Conservation (phyloP, 1,140 invertebrate species). For the Pseudachorutes palmiensis region DNA sequence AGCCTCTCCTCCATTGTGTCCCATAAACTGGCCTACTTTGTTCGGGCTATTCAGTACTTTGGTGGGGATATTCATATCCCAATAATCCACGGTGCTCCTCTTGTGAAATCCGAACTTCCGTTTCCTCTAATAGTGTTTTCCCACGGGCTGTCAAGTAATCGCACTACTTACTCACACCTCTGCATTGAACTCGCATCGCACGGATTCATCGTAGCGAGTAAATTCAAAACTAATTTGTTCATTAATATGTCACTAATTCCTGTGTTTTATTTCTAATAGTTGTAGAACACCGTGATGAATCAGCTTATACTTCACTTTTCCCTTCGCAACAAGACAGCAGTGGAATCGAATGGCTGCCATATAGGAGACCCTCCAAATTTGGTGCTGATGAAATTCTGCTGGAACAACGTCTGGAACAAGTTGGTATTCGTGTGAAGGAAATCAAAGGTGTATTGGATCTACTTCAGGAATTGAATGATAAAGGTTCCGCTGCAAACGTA, state of each 20-base stretch:
- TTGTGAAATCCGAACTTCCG: conserved; percentile 39
- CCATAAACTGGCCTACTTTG: neutral
- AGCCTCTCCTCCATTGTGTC: neutral
- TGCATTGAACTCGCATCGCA: conserved; percentile 56
- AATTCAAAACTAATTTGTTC: conserved; percentile 49
- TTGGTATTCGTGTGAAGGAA: neutral
- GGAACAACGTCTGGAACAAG: neutral
- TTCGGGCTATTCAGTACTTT: neutral
- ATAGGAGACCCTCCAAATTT: neutral
- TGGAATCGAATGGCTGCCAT: neutral
- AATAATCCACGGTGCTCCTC: neutral
- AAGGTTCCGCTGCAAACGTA: neutral
- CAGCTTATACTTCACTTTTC: neutral
- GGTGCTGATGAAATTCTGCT: neutral
- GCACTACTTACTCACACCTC: conserved; percentile 54
- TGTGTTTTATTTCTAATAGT: conserved; percentile 42
- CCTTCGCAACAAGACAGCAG: neutral
- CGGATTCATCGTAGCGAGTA: conserved; percentile 56
- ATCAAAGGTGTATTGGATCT: neutral
- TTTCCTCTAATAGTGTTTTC: conserved; percentile 58
- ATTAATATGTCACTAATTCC: conserved; percentile 1
- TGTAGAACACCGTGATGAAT: conserved; percentile 48
- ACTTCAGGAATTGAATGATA: neutral
- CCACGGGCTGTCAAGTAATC: conserved; percentile 56
- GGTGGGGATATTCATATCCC: neutral